phyloP scores from a whole-genome alignment of 1,140 invertebrate genomes.

The Elymnias hypermnestra region DNA sequence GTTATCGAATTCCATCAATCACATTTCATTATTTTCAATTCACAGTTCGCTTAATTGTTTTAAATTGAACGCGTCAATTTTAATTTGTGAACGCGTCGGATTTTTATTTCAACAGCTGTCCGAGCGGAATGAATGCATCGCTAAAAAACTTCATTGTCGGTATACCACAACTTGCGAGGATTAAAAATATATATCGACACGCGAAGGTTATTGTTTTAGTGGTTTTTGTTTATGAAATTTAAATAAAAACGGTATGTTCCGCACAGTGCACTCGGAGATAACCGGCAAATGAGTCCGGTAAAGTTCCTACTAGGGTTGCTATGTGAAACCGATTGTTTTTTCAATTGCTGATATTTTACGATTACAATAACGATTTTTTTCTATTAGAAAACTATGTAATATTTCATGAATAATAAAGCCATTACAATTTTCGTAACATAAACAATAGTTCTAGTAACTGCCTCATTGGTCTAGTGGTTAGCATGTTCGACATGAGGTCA shows the following conservation, averaged over 20 bases:
- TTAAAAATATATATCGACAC: constrained; percentile 21
- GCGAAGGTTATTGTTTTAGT: constrained; percentile 26
- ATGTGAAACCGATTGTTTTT: not conserved
- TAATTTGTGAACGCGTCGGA: constrained; percentile 51
- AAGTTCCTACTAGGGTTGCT: constrained; percentile 14
- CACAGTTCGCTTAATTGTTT: constrained; percentile 54
- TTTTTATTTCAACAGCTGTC: constrained; percentile 54
- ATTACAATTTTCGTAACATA: too few relatives aligned
- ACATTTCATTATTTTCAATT: constrained; percentile 67
- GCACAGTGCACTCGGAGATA: constrained; percentile 32
- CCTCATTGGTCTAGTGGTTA: too few relatives aligned
- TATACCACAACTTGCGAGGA: constrained; percentile 18
- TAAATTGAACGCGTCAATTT: constrained; percentile 71
- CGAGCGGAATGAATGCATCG: constrained; percentile 23
- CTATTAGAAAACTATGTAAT: too few relatives aligned
- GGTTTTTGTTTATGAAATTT: constrained; percentile 37
- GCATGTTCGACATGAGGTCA: too few relatives aligned
- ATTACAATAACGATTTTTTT: not conserved
- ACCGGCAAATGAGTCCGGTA: constrained; percentile 21
- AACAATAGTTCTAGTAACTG: too few relatives aligned
- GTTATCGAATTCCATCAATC: constrained; percentile 44
- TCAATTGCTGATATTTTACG: constrained; percentile 16
- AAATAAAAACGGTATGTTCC: constrained; percentile 65
- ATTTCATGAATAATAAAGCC: too few relatives aligned
- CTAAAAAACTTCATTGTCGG: constrained; percentile 21